Evolutionary conservation across 2,888 invertebrate genomes (phyloP).

Genomic region (Synergus itoensis): DNA sequence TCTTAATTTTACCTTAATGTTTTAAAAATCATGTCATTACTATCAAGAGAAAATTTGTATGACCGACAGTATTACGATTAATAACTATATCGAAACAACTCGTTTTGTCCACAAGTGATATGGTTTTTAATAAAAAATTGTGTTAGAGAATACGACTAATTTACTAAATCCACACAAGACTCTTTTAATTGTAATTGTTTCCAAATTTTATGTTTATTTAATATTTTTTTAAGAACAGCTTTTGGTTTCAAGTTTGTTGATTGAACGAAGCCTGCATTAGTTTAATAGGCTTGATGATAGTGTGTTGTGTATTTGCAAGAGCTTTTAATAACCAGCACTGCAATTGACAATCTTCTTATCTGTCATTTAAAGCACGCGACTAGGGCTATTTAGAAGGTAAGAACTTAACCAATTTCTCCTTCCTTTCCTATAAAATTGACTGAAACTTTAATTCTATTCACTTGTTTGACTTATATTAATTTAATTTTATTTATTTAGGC

Average conservation of each 20-base stretch:
- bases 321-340: constrained; percentile 36
- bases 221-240: not conserved
- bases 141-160: no score
- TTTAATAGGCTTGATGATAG: not conserved
- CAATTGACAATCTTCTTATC: constrained; percentile 38
- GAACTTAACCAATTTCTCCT: not conserved
- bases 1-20: not conserved
- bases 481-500: constrained; percentile 60
- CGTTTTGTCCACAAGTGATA: not conserved
- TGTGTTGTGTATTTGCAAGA: constrained; percentile 24
- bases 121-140: not conserved
- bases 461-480: constrained; percentile 37
- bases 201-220: not conserved
- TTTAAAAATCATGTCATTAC: not conserved
- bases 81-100: not conserved
- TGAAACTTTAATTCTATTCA: no score
- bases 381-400: constrained; percentile 39
- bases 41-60: not conserved
- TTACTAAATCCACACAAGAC: no score
- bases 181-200: not conserved
- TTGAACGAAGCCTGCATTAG: constrained; percentile 10
- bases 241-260: not conserved
- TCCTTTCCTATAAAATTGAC: not conserved
- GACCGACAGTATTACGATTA: not conserved
- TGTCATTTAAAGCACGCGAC: constrained; percentile 33